Conservation (phyloP, 2,113 vertebrate species). For the Mystacornis crossleyi region DNA sequence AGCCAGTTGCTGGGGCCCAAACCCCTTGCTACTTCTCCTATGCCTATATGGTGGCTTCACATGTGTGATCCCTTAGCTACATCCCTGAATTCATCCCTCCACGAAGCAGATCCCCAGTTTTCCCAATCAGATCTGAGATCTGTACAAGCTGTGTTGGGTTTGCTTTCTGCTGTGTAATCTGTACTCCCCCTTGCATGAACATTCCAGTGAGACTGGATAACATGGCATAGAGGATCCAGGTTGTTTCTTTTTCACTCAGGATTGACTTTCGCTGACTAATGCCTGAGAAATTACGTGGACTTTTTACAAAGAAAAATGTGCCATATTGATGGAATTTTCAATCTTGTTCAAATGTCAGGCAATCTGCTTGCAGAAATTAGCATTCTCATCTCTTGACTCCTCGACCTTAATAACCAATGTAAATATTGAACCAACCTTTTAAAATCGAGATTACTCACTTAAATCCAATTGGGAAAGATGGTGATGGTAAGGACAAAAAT, state of each 20-base stretch:
- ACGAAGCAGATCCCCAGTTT: neutral
- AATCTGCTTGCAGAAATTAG: slow-evolving; percentile 43
- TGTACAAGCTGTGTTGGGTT: neutral
- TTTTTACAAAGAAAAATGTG: slow-evolving; percentile 5
- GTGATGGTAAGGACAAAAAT: slow-evolving; percentile 2
- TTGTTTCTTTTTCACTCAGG: neutral
- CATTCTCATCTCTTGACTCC: slow-evolving; percentile 41
- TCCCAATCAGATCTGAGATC: neutral
- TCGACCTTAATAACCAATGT: neutral
- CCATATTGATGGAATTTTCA: slow-evolving; percentile 18
- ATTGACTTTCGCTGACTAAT: neutral
- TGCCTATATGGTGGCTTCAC: fast-evolving
- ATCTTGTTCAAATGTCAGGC: slow-evolving; percentile 58
- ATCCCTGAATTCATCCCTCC: neutral
- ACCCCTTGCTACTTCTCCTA: neutral
- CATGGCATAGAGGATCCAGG: fast-evolving
- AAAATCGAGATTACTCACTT: slow-evolving; percentile 46
- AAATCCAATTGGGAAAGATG: slow-evolving; percentile 11
- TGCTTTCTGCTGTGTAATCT: neutral
- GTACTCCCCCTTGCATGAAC: neutral
- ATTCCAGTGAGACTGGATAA: neutral
- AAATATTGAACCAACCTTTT: slow-evolving; percentile 62
- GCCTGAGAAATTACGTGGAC: slow-evolving; percentile 22
- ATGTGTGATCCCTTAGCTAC: neutral
- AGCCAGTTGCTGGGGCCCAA: neutral